Evolutionary conservation across 2,113 vertebrate genomes (phyloP), one percentile per base, ranked within the genome.

Genomic region (Trogon melanurus): DNA sequence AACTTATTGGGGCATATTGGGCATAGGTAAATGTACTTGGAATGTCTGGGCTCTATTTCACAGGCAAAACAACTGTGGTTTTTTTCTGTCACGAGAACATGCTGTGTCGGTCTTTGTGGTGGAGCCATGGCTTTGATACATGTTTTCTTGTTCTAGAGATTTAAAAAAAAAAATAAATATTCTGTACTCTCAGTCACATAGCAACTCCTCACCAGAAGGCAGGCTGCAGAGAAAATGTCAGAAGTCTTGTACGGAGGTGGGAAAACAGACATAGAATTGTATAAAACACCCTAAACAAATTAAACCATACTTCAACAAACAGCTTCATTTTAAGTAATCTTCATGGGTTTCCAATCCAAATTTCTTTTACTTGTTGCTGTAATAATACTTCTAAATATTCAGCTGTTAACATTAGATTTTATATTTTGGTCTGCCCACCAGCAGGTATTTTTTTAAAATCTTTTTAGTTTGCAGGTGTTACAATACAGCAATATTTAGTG

Each of bases 1-100:
- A 92, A 88, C 27, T 95, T 88, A 61, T 8, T 82, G 69, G 75
- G 85, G 53, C 92, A 70, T 85, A 87, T 38, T 91, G 93, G 96
- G 67, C 56, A 16, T 69, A 78, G 34, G 41, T 88, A 85, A 82
- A 48, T 51, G 26, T 91, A 32, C 32, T 65, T 56, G 71, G 73
- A 80, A 58, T 87, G 64, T 83, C 72, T 34, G 5, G 45, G 85
- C 79, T 94, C 48, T 88, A 1, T 89, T 95, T 95, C 84, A 87
- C 78, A 83, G 74, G 62, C 69, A 72, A 79, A 91, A 54, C 23
- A 44, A 44, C 10, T 36, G 41, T 41, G 41, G 41, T 89, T 53
- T 48, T 36, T 66, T 60, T 18, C 41, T 58, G n/a, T 75, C 80
- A 87, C 62, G 76, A 87, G 61, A 67, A 67, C 9, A 19, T 3